These are phyloP conservation scores for Willisornis vidua DNA, from an alignment of 2,113 vertebrate species.

Conservation along the genomic window DNA sequence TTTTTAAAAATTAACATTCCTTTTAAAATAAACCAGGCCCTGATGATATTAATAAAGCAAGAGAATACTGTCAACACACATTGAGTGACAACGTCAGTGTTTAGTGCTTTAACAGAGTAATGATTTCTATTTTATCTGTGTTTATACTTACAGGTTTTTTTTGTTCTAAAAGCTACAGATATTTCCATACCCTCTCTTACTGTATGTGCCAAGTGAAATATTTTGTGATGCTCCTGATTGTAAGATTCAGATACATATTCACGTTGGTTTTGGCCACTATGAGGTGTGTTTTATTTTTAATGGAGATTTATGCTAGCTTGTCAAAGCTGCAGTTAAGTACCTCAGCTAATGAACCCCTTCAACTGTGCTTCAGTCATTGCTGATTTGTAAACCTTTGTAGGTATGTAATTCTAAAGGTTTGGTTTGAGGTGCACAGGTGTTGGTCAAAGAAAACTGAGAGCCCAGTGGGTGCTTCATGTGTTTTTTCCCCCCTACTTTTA, in stretches of 20 bases:
- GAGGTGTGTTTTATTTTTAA: slow-evolving; percentile 57
- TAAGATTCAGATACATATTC: slow-evolving; percentile 51
- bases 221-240: slow-evolving; percentile 63
- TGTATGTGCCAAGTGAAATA: slow-evolving; percentile 61
- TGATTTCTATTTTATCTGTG: slow-evolving; percentile 75
- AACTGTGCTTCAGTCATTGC: slow-evolving; percentile 49
- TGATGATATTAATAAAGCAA: slow-evolving; percentile 79
- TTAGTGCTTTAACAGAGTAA: slow-evolving; percentile 79
- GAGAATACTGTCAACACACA: slow-evolving; percentile 81
- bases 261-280: slow-evolving; percentile 57
- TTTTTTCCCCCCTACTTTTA: background rate
- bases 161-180: slow-evolving; percentile 75
- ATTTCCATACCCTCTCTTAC: slow-evolving; percentile 73
- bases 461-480: background rate
- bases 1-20: slow-evolving; percentile 78
- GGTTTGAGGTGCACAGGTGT: background rate
- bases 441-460: slow-evolving; percentile 34
- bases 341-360: slow-evolving; percentile 55
- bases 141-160: slow-evolving; percentile 67
- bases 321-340: slow-evolving; percentile 66
- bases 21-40: slow-evolving; percentile 78
- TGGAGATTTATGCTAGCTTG: slow-evolving; percentile 70
- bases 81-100: slow-evolving; percentile 74
- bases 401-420: background rate
- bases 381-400: slow-evolving; percentile 6